Conservation (phyloP, 1,140 invertebrate genomes). For the Antheraea mylitta region DNA sequence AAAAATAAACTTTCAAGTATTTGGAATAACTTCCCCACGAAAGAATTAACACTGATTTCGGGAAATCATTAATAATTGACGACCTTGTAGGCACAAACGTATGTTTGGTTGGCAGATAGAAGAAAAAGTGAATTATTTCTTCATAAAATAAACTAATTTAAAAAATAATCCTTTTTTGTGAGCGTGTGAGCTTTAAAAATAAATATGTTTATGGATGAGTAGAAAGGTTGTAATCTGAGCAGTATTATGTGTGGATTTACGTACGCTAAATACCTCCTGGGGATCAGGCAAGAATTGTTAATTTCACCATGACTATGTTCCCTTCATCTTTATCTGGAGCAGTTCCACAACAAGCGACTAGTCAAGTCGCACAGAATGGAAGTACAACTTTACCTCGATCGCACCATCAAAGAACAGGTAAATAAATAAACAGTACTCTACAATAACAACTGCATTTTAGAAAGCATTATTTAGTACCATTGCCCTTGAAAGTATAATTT, state of each 20-base stretch:
- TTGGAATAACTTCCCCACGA: slow-evolving; percentile 12
- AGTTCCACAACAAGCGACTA: slow-evolving; percentile 62
- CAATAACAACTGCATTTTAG: neutral
- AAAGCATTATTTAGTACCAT: neutral
- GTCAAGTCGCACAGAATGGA: slow-evolving; percentile 62
- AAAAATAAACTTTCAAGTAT: slow-evolving; percentile 17
- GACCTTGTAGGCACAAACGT: slow-evolving; percentile 51
- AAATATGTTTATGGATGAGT: slow-evolving; percentile 38
- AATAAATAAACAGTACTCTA: neutral
- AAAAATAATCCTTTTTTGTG: slow-evolving; percentile 1
- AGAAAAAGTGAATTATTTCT: slow-evolving; percentile 35
- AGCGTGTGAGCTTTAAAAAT: neutral
- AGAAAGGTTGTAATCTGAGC: slow-evolving; percentile 42
- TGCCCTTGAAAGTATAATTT: neutral
- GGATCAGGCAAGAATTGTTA: slow-evolving; percentile 48
- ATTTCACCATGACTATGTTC: slow-evolving; percentile 61
- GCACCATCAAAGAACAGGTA: slow-evolving; percentile 77
- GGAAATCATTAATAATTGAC: slow-evolving; percentile 30
- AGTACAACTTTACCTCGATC: slow-evolving; percentile 71
- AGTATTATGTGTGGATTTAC: slow-evolving; percentile 71
- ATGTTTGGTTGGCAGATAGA: slow-evolving; percentile 38
- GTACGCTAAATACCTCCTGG: slow-evolving; percentile 66
- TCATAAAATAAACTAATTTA: slow-evolving; percentile 34
- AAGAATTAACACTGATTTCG: slow-evolving; percentile 18
- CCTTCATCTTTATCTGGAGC: slow-evolving; percentile 67